A percentile compares a stretch with the other conserved stretches of the same genome.
These are phyloP conservation scores for Drosophila nigricruria DNA, from an alignment of 2,888 invertebrate genomes.

Conservation along the genomic window DNA sequence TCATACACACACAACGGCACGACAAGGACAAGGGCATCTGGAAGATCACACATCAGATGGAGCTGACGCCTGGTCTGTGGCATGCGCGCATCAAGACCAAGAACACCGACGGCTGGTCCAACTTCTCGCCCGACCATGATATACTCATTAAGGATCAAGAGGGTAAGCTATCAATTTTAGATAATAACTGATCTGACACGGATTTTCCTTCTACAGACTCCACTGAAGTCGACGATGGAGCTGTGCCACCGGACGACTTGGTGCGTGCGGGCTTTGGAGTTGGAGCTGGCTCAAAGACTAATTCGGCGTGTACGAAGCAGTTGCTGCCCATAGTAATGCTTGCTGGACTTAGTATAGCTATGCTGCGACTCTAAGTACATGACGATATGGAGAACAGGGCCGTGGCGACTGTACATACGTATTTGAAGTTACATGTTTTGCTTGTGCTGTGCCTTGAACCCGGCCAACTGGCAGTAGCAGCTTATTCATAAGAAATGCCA, in stretches of 20 bases:
- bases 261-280: conserved; percentile 71
- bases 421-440: conserved; percentile 38
- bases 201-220: conserved; percentile 22
- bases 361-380: conserved; percentile 53
- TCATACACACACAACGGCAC: conserved; percentile 80
- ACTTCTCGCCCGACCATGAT: conserved; percentile 79
- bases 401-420: conserved; percentile 47
- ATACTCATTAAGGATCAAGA: conserved; percentile 69
- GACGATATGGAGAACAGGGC: background rate
- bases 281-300: conserved; percentile 2
- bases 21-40: conserved; percentile 78
- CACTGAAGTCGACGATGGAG: conserved; percentile 35
- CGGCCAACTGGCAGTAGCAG: conserved; percentile 35
- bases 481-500: conserved; percentile 51
- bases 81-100: conserved; percentile 82
- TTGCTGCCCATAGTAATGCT: conserved; percentile 20
- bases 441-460: conserved; percentile 41
- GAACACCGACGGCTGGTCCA: conserved; percentile 83
- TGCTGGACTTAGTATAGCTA: conserved; percentile 18
- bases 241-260: conserved; percentile 70
- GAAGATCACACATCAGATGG: conserved; percentile 83
- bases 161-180: conserved; percentile 22
- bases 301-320: conserved; percentile 13
- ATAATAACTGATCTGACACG: background rate
- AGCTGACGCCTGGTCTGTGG: conserved; percentile 81